Base-by-base conservation (phyloP, 2,113 vertebrate genomes). In the Semnopithecus entellus region DNA sequence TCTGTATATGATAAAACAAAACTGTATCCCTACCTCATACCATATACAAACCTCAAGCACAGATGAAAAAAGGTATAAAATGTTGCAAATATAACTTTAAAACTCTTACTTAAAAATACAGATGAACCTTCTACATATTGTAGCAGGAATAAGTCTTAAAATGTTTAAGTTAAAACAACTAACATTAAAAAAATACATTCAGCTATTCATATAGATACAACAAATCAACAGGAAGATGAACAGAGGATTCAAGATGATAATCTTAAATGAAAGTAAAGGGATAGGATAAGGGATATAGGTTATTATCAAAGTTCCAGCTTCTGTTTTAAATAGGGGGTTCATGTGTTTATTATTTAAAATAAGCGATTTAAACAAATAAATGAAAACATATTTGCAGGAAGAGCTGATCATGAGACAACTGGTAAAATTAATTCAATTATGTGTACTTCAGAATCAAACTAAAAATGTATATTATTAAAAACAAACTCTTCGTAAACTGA, bases 271-370 rank as follows among this genome's bases (percentile, higher is more conserved):
- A 88, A 89, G 32, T 6, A 72, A 14, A 82, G 3, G 12, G 20
- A n/a, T 45, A 35, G 14, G 22, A 61, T 25, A 35, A 92, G 32
- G 13, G 45, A 81, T 20, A 75, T 1, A 55, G 38, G 23, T n/a
- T 89, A 92, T 48, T 70, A 72, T 72, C 78, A 59, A 95, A 91
- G 40, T 64, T 88, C 38, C n/a, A 72, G 78, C 23, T 91, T 93
- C 84, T 66, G 43, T 55, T 94, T 75, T 90, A 68, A 87, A 14
- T 52, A 73, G 16, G 30, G 23, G 38, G 17, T 55, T 93, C 30
- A 4, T 35, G n/a, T 59, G 5, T 6, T 83, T 87, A 61, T 83
- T 55, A 91, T 48, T 82, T 66, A 88, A 84, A 90, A 72, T 76
- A 93, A 43, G 23, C 13, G 78, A 78, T 78, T 82, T 95, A 27